phyloP scores from a whole-genome alignment of 2,888 invertebrate genomes.

The Furcula furcula region DNA sequence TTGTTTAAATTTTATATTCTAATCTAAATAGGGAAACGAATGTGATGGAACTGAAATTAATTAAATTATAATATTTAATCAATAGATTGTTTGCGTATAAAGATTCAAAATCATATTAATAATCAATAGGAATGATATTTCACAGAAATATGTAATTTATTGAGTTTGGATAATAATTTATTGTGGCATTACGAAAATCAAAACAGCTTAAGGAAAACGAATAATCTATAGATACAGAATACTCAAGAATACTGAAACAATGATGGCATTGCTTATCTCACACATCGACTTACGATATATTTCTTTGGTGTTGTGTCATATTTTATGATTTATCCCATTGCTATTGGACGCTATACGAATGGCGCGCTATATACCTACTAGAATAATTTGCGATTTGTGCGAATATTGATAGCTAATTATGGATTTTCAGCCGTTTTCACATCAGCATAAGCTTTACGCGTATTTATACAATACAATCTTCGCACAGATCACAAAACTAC shows the following conservation, averaged over 20 bases:
- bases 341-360: conserved; percentile 74
- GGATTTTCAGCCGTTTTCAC: conserved; percentile 14
- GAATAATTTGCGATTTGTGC: conserved; percentile 39
- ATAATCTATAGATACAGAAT: conserved; percentile 37
- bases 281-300: conserved; percentile 66
- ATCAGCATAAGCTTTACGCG: conserved; percentile 31
- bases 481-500: conserved; percentile 49
- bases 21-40: conserved; percentile 36
- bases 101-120: neutral
- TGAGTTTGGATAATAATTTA: neutral
- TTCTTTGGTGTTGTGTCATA: conserved; percentile 80
- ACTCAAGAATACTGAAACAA: conserved; percentile 75
- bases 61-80: no score
- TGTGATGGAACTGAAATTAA: neutral
- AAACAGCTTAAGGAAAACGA: neutral
- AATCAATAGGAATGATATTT: neutral
- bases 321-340: conserved; percentile 55
- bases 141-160: no score
- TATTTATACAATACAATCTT: conserved; percentile 33
- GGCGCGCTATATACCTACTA: conserved; percentile 54
- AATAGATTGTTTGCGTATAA: neutral
- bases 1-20: conserved; percentile 63
- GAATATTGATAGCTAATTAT: conserved; percentile 29
- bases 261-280: conserved; percentile 65
- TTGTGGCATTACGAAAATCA: neutral